Evolutionary conservation across 2,888 invertebrate genomes (phyloP).

Genomic region (Latrodectus hesperus): DNA sequence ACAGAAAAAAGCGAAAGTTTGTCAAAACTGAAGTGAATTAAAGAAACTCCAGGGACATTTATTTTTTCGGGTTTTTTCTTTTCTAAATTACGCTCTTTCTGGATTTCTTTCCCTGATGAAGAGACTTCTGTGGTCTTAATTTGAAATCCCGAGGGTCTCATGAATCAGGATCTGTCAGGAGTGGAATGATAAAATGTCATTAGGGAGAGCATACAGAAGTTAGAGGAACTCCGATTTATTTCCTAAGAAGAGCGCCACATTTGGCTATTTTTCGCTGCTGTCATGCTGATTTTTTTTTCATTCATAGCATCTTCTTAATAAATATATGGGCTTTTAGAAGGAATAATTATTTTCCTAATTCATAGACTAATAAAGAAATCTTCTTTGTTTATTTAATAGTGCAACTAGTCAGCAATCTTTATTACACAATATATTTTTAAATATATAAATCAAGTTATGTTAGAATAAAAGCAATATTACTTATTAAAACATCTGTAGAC

Average conservation of each 20-base stretch:
- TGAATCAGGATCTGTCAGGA: slow-evolving; percentile 57
- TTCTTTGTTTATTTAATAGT: no score
- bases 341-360: no score
- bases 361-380: no score
- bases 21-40: slow-evolving; percentile 20
- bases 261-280: slow-evolving; percentile 22
- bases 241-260: background rate
- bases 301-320: no score
- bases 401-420: no score
- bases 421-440: no score
- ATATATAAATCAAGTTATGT: no score
- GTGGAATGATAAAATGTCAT: slow-evolving; percentile 60
- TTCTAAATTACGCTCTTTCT: background rate
- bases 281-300: no score
- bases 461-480: no score
- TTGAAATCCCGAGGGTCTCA: slow-evolving; percentile 49
- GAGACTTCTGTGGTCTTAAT: slow-evolving; percentile 48
- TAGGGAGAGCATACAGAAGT: slow-evolving; percentile 37
- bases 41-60: background rate
- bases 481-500: no score
- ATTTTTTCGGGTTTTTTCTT: background rate
- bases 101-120: background rate
- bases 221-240: slow-evolving; percentile 9
- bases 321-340: no score
- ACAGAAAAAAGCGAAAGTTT: background rate